Evolutionary conservation across 2,113 vertebrate species (phyloP), one percentile per base, ranked within the genome.

Genomic region (Phalacrocorax carbo): DNA sequence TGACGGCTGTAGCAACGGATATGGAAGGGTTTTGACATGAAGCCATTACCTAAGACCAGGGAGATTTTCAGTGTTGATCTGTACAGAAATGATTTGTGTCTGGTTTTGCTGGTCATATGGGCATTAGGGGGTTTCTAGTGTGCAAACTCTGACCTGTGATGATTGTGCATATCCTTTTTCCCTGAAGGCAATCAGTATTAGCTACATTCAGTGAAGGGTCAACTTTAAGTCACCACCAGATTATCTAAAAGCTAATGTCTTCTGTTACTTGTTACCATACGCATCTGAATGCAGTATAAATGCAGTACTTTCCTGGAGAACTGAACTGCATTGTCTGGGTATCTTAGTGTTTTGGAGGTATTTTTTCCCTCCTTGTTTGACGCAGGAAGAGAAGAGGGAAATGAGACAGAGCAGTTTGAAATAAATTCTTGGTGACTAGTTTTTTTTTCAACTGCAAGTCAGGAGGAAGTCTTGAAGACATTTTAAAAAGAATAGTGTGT

Each of bases 171-270:
- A 13, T 64, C 42, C 15, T 55, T 92, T 79, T 51, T 6, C 32
- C 26, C 38, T 58, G 40, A 65, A 73, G 26, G 11, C 20, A 38
- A 9, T 27, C 1, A 1, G 5, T 65, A 11, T 82, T 76, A 51
- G 76, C 11, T 81, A 42, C 29, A 22, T 80, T 80, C 51, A 52
- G 60, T 48, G 46, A 76, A 73, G 32, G 22, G 8, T 32, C 57
- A 78, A 30, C 57, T 94, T 95, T 90, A 96, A 96, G 62, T 94
- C 76, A 80, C 61, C 40, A 42, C 44, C 40, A 69, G 34, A 34
- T 92, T 95, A 69, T 78, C 73, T 91, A 84, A 93, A 96, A 97
- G 82, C 66, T 90, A 12, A 19, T 58, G 11, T 5, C 15, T 69
- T 82, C 54, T 89, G 38, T 96, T 93, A 90, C 40, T 91, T 65